A percentile compares a stretch with the other conserved stretches of the same genome.
Conservation (phyloP, 2,113 vertebrate species). For the Solenodon paradoxus region DNA sequence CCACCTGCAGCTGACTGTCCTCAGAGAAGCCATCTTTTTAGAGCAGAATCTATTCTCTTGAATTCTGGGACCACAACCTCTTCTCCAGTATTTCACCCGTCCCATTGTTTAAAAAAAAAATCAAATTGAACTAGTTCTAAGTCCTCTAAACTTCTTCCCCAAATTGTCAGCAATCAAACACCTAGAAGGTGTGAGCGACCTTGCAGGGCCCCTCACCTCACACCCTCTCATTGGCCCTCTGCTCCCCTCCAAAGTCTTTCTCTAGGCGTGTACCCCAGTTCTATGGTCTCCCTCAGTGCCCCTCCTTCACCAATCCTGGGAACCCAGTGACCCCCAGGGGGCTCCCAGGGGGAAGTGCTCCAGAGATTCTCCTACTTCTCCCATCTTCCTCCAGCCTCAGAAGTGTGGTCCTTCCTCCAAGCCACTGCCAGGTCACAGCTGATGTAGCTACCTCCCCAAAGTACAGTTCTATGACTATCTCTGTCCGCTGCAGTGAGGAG, state of each 20-base stretch:
- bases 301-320: background rate
- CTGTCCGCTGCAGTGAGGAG: background rate
- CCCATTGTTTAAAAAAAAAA: background rate
- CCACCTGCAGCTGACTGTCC: slow-evolving; percentile 49
- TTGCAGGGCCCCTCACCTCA: background rate
- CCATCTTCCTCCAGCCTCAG: background rate
- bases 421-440: background rate
- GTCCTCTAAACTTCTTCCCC: background rate
- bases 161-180: background rate
- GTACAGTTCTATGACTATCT: background rate
- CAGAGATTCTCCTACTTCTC: background rate
- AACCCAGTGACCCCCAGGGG: background rate
- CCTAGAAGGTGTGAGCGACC: background rate
- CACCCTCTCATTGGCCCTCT: background rate
- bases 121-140: background rate
- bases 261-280: background rate
- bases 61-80: slow-evolving; percentile 46
- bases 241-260: background rate
- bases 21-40: slow-evolving; percentile 86
- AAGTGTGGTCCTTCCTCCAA: background rate
- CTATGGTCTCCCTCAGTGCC: background rate
- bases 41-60: background rate
- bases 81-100: background rate
- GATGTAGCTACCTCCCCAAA: background rate
- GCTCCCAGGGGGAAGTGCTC: background rate